Base-by-base conservation (phyloP, 2,888 invertebrate species). In the Ceramica pisi region DNA sequence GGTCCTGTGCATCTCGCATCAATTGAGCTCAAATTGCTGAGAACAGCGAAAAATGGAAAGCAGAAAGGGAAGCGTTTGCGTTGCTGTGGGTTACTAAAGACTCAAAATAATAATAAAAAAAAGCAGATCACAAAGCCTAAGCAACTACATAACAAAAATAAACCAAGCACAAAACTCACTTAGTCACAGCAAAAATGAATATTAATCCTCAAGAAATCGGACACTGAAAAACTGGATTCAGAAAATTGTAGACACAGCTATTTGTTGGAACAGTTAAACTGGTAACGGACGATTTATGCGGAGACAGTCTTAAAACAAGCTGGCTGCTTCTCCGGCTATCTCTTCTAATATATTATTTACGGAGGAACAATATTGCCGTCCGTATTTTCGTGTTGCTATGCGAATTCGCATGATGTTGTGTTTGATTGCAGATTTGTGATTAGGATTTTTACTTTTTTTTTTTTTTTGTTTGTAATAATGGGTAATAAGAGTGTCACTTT, bases 251-350 rank as follows among this genome's bases (percentile, higher is more conserved):
- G 85, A 80, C 83, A 69, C 67, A 61, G 61, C 83, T 67, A 85
- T 83, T 83, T 85, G 78, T 83, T 75, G 60, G n/a, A 63, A 55
- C 73, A 67, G 80, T 73, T 75, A 63, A 82, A 82, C 77, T 85
- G 68, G 77, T 66, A 78, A 71, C 83, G 35, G 57, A 56, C 67
- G 63, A 85, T 84, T 85, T 85, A 85, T 84, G 78, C 51, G 60
- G 60, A 69, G 68, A 75, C 78, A 83, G 62, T 70, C 81, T 85
- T 83, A 78, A 81, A 85, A 83, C 85, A 84, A 81, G 83, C 69
- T 61, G 46, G 61, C 57, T 71, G 68, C 23, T 77, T 51, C 82
- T 73, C 59, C 50, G 21, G 61, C 79, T 80, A 80, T 80, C 72
- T 85, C 67, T 71, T 38, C 59, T 78, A 57, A 83, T 85, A 83